Base-by-base conservation (phyloP, 2,113 vertebrate genomes). In the Turdus rufiventris region DNA sequence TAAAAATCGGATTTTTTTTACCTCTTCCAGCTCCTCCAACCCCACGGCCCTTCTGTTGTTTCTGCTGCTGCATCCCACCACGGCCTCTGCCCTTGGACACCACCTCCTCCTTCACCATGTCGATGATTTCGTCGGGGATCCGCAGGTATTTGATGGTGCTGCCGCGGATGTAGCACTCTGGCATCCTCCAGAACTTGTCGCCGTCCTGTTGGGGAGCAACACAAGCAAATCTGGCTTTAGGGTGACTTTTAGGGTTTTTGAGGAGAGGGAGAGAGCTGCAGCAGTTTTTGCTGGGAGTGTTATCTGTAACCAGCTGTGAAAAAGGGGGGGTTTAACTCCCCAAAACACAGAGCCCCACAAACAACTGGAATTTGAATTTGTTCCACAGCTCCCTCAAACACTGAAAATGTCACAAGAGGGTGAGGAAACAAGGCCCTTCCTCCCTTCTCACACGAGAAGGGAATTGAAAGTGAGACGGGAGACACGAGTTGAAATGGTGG, bases 101-200 rank as follows among this genome's bases (percentile, higher is more conserved):
- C 89, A 99, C 99, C 96, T 99, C 99, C 82, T 99, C 99, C 89
- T 99, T 99, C 94, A 99, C 99, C 99, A 99, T 99, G 96, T 99
- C 99, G 5, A 99, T 99, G 90, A 99, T 99, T 82, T 99, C 99
- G 2, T 99, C 99, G 0, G 99, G 99, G 95, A 99, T 99, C 31
- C 99, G 98, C 93, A 99, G 97, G 96, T 99, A 99, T 92, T 99
- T 99, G 87, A 99, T 99, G 38, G 99, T 99, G 97, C 99, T 99
- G 94, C 99, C 99, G 1, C 99, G 97, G 74, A 99, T 99, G 93
- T 99, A 99, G 94, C 99, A 99, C 97, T 99, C 99, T 0, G 99
- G 99, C 99, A 99, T 99, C 67, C 99, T 98, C 99, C 99, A 99
- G 97, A 99, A 99, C 92, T 99, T 99, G 96, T 99, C 99, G 76